Evolutionary conservation across 2,113 vertebrate species (phyloP), one percentile per base, ranked within the genome.

Genomic region (Ramphastos sulfuratus): DNA sequence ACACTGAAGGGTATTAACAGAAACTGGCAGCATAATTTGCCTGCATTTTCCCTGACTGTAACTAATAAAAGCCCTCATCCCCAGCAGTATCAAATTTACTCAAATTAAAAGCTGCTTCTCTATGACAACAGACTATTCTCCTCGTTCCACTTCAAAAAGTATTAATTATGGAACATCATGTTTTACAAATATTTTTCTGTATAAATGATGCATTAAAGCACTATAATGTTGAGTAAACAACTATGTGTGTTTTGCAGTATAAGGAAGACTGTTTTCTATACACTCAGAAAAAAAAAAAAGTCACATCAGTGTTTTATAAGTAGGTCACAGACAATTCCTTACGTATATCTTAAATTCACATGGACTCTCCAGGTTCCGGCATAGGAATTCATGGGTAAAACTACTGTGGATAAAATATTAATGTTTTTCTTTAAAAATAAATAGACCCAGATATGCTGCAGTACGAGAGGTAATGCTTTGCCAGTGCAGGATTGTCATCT

Each of bases 401-500:
- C 85, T 79, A 74, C 83, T 67, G 61, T 76, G 56, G 95, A 95
- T 96, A 85, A 97, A 97, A 96, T 94, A 97, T 96, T 97, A 1
- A 96, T 96, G 81, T 18, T 92, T 97, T 96, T 79, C 93, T 95
- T 97, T 96, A 95, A 96, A 97, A 97, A 96, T 95, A 96, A 94
- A 96, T 96, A 95, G 61, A 93, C 75, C 35, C 55, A 80, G 60
- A 89, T 87, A 90, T 91, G 46, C 61, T 87, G 75, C 75, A 76
- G 55, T 61, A 87, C 79, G 46, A 82, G 60, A 94, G 52, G 87
- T 65, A 88, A 59, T 52, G 61, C 72, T 88, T 89, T 90, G 44
- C 56, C 78, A 59, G 63, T 66, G 80, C 67, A 90, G 69, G 33
- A 78, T 77, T 94, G 42, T 69, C 70, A 92, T 90, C 37, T 85